Evolutionary conservation across 2,888 invertebrate genomes (phyloP).

Genomic region (Actias luna): DNA sequence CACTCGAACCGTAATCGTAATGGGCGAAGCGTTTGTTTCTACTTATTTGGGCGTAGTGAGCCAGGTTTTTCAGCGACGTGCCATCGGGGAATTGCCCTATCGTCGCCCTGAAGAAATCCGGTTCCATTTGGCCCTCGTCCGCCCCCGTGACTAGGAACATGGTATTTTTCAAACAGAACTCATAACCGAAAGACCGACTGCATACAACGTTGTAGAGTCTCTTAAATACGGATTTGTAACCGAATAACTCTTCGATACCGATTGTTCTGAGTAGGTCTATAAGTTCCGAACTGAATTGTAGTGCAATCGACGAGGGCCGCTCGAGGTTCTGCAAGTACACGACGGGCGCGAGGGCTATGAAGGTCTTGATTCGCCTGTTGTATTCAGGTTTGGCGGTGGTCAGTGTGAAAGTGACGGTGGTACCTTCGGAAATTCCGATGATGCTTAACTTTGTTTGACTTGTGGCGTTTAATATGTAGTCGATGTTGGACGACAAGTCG

Average conservation of each 20-base stretch:
- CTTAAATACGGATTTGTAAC: slow-evolving; percentile 28
- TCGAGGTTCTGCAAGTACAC: slow-evolving; percentile 24
- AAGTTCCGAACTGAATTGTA: slow-evolving; percentile 28
- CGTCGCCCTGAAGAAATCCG: slow-evolving; percentile 31
- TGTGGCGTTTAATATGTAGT: slow-evolving; percentile 58
- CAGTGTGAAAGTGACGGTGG: slow-evolving; percentile 76
- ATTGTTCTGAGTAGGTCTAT: slow-evolving; percentile 24
- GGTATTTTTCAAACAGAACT: slow-evolving; percentile 30
- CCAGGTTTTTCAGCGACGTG: slow-evolving; percentile 43
- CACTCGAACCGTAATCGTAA: slow-evolving; percentile 44
- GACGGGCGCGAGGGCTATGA: slow-evolving; percentile 30
- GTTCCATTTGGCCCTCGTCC: slow-evolving; percentile 37
- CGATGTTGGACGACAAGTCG: slow-evolving; percentile 85
- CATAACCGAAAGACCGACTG: slow-evolving; percentile 30
- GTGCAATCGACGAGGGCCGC: slow-evolving; percentile 17
- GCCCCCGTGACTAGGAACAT: slow-evolving; percentile 33
- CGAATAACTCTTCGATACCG: slow-evolving; percentile 30
- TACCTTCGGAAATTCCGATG: slow-evolving; percentile 85
- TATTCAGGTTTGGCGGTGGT: slow-evolving; percentile 71
- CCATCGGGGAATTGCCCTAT: slow-evolving; percentile 46
- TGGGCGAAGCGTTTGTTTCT: slow-evolving; percentile 35
- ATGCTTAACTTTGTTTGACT: slow-evolving; percentile 78
- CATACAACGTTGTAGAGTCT: slow-evolving; percentile 33
- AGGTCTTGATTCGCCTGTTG: slow-evolving; percentile 70
- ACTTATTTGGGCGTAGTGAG: slow-evolving; percentile 44